These are phyloP conservation scores for Acipenser ruthenus DNA, from an alignment of 2,797 vertebrate genomes.

Conservation along the genomic window DNA sequence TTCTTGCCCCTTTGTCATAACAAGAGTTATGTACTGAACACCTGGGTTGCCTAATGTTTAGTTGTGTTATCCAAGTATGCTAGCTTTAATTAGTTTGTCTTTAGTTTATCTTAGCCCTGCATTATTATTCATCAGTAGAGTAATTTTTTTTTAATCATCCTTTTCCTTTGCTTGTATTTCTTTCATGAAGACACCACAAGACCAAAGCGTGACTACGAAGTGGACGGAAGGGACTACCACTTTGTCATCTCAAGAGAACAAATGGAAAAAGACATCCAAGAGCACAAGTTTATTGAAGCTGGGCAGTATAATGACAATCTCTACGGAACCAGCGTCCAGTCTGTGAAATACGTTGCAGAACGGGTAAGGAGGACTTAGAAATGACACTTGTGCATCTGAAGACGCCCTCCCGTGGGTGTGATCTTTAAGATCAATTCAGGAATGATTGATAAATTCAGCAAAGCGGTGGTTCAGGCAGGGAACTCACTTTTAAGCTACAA, in stretches of 20 bases:
- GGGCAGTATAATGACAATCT: slow-evolving; percentile 97
- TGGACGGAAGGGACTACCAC: slow-evolving; percentile 93
- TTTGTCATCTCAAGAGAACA: slow-evolving; percentile 91
- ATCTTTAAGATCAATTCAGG: too few relatives aligned
- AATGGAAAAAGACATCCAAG: slow-evolving; percentile 98
- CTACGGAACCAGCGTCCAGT: slow-evolving; percentile 93
- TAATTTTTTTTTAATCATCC: slow-evolving; percentile 3
- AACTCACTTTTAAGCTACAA: too few relatives aligned
- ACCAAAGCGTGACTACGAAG: slow-evolving; percentile 86
- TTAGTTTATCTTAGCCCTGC: not conserved
- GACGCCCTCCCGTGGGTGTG: too few relatives aligned
- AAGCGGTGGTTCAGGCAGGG: too few relatives aligned
- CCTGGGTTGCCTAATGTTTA: slow-evolving; percentile 11
- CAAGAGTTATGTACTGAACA: too few relatives aligned
- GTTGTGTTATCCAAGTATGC: not conserved
- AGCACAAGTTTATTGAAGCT: slow-evolving; percentile 98
- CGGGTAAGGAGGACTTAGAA: slow-evolving; percentile 60
- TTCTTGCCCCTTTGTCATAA: too few relatives aligned
- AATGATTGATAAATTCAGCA: too few relatives aligned
- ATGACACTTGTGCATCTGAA: not conserved
- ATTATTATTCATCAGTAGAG: not conserved
- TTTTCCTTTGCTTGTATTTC: not conserved
- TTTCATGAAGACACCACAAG: slow-evolving; percentile 79
- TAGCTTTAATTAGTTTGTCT: not conserved
- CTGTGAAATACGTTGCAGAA: slow-evolving; percentile 93